These are phyloP conservation scores for Polyploca ridens DNA, from an alignment of 2,888 invertebrate species.

Conservation along the genomic window DNA sequence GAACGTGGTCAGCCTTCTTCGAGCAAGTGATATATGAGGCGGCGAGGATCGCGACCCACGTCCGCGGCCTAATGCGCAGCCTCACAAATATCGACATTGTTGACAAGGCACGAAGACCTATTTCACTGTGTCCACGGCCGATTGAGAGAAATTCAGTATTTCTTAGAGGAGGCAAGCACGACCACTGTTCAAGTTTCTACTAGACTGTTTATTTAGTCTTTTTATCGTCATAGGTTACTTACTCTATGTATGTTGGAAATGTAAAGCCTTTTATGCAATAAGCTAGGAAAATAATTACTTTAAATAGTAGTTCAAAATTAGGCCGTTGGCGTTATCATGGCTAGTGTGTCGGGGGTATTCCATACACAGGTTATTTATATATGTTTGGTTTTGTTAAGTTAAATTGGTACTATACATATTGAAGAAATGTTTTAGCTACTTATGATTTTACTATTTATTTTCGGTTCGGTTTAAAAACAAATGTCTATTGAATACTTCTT, in stretches of 20 bases:
- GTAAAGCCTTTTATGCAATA: neutral
- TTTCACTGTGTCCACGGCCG: slow-evolving; percentile 8
- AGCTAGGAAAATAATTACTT: neutral
- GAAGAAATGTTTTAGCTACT: too few relatives aligned
- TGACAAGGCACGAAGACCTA: slow-evolving; percentile 21
- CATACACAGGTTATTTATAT: too few relatives aligned
- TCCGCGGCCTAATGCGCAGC: slow-evolving; percentile 18
- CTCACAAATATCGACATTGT: slow-evolving; percentile 24
- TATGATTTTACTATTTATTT: too few relatives aligned
- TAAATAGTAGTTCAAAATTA: neutral
- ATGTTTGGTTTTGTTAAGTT: too few relatives aligned
- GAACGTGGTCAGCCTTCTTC: slow-evolving; percentile 65
- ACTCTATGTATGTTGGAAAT: neutral
- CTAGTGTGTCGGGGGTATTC: neutral
- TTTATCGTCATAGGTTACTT: slow-evolving; percentile 2
- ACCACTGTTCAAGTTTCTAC: slow-evolving; percentile 12
- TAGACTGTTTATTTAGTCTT: slow-evolving; percentile 1
- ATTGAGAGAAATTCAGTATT: slow-evolving; percentile 12
- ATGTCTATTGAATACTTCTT: neutral
- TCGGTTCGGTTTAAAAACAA: neutral
- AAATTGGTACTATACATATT: too few relatives aligned
- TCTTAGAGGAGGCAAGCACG: slow-evolving; percentile 11
- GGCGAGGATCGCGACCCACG: slow-evolving; percentile 22
- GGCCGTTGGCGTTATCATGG: neutral
- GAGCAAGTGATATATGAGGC: slow-evolving; percentile 65